These are phyloP conservation scores for Diadumene lineata DNA, from an alignment of 92 coral and sea anemone species.

Conservation along the genomic window DNA sequence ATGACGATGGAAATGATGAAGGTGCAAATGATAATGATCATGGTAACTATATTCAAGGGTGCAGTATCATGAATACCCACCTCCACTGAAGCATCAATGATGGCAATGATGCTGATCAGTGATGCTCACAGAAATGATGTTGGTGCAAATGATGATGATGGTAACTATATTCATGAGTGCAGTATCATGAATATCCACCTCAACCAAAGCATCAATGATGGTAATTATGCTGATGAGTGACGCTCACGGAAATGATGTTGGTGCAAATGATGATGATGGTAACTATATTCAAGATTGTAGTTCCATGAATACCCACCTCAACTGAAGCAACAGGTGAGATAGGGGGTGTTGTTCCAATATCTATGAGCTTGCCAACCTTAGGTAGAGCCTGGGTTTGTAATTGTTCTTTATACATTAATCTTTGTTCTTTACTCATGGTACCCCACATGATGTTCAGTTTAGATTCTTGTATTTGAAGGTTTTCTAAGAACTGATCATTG, in stretches of 20 bases:
- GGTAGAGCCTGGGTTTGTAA: slow-evolving; percentile 32
- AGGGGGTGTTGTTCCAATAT: slow-evolving; percentile 47
- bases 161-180: background rate
- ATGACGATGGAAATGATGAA: background rate
- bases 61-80: too few species aligned
- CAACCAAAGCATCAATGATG: too few species aligned
- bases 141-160: background rate
- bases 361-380: slow-evolving; percentile 55
- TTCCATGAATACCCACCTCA: slow-evolving; percentile 30
- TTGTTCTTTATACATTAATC: slow-evolving; percentile 44
- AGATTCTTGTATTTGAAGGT: slow-evolving; percentile 61
- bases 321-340: slow-evolving; percentile 57
- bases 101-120: background rate
- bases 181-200: background rate
- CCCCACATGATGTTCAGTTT: slow-evolving; percentile 68
- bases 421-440: slow-evolving; percentile 77
- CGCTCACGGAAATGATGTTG: background rate
- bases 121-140: background rate
- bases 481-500: slow-evolving; percentile 88
- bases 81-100: too few species aligned
- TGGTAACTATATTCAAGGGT: background rate
- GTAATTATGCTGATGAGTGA: background rate
- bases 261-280: background rate
- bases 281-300: too few species aligned
- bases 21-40: background rate